Evolutionary conservation across 2,113 vertebrate genomes (phyloP), one percentile per base, ranked within the genome.

Genomic region (Tetraodon nigroviridis): DNA sequence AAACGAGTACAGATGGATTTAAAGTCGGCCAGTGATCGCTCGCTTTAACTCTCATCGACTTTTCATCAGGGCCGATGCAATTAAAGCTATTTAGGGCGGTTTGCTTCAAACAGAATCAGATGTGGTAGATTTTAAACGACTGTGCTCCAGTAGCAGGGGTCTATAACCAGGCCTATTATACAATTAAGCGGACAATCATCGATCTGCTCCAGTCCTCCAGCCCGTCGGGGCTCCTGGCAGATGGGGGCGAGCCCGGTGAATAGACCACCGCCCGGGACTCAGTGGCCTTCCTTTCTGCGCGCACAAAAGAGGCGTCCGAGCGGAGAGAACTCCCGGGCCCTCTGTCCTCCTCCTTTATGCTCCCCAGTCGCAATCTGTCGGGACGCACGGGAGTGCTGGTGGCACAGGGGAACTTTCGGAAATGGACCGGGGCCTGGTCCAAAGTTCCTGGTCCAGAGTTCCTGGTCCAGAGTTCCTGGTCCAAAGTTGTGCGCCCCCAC

Each of bases 41-140:
- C 81, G 89, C 86, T 90, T 91, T 88, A 88, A 79, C 92, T 92
- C 91, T 80, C 89, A 96, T 95, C 91, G 93, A 94, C 93, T 94
- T 96, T 93, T 95, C 92, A 95, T 94, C 91, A 86, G 87, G 88
- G 86, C 87, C 86, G 87, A 90, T 90, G 90, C 92, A 93, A 95
- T 96, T 95, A 93, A 93, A 93, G 90, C 90, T 92, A 92, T 93
- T 94, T 92, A 87, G 86, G 71, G 75, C 72, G 74, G 92, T 93
- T 92, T 90, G 90, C 76, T 84, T 90, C 74, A 73, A 92, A 92
- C 92, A 91, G 89, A 92, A 90, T 89, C 89, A 85, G 80, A 82
- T 69, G 61, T 83, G 75, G 69, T 75, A 42, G 76, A 86, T 69
- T 68, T 71, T 86, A 85, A 84, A 88, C 81, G 71, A 80, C 79